Evolutionary conservation across 92 coral and sea anemone species (phyloP).

Genomic region (Palythoa grandis): DNA sequence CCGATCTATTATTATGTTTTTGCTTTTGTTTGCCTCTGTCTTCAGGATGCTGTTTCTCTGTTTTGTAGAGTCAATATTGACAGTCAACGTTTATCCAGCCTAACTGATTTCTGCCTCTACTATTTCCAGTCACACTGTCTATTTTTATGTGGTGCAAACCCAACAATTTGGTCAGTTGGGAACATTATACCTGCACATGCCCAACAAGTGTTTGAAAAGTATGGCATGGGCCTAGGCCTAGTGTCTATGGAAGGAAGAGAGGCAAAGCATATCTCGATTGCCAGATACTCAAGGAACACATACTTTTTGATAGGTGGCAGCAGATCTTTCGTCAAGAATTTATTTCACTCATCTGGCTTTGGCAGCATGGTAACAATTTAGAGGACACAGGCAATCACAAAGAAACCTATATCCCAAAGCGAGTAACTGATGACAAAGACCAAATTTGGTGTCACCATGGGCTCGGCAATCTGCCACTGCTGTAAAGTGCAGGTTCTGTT

Average conservation of each 20-base stretch:
- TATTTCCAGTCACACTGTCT: not conserved
- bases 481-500: not conserved
- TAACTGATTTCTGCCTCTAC: slow-evolving; percentile 2
- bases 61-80: not conserved
- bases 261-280: slow-evolving; percentile 61
- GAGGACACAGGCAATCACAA: slow-evolving; percentile 7
- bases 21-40: slow-evolving; percentile 56
- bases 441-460: not conserved
- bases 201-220: slow-evolving; percentile 20
- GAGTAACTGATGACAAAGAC: not conserved
- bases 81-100: not conserved
- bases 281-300: slow-evolving; percentile 54
- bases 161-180: slow-evolving; percentile 33
- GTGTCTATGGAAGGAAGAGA: slow-evolving; percentile 69
- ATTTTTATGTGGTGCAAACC: slow-evolving; percentile 49
- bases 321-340: slow-evolving; percentile 62
- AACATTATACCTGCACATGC: slow-evolving; percentile 17
- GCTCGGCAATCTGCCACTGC: not conserved
- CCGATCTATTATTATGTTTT: too few relatives aligned
- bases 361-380: not conserved
- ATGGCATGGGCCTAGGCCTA: slow-evolving; percentile 39
- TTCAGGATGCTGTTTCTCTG: slow-evolving; percentile 1
- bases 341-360: slow-evolving; percentile 60
- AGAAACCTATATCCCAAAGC: not conserved
- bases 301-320: slow-evolving; percentile 56